Conservation (phyloP, 2,888 invertebrate species). For the Tenthredo livida region DNA sequence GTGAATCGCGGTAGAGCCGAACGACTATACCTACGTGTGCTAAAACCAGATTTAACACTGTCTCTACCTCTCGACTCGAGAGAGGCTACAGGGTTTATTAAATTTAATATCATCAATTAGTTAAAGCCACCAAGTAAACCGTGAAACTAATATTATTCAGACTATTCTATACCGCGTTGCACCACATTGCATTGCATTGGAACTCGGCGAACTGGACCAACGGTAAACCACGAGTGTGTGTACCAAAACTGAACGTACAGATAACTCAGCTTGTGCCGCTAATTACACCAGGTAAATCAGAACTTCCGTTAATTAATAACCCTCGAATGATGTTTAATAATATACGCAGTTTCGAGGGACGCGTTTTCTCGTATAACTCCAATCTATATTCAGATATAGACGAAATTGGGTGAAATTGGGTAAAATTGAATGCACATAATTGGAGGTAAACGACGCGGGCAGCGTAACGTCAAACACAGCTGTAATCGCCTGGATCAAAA, state of each 20-base stretch:
- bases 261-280: constrained; percentile 50
- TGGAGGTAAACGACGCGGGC: neutral
- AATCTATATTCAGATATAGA: neutral
- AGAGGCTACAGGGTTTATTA: constrained; percentile 63
- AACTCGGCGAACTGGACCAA: neutral
- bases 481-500: constrained; percentile 32
- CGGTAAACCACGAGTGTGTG: constrained; percentile 63
- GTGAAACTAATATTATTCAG: constrained; percentile 60
- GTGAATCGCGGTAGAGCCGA: constrained; percentile 21
- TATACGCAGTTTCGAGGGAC: neutral
- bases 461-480: constrained; percentile 10
- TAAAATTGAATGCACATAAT: neutral
- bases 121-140: constrained; percentile 61
- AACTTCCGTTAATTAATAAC: constrained; percentile 37
- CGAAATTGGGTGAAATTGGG: neutral
- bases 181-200: neutral
- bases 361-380: neutral
- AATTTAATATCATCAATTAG: constrained; percentile 70
- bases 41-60: constrained; percentile 14
- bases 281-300: constrained; percentile 70
- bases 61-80: constrained; percentile 22
- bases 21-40: constrained; percentile 2
- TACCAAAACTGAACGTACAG: neutral
- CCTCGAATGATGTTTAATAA: neutral
- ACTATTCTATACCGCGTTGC: neutral